These are phyloP conservation scores for Agrochola lota DNA, from an alignment of 2,888 invertebrate species.

Conservation along the genomic window DNA sequence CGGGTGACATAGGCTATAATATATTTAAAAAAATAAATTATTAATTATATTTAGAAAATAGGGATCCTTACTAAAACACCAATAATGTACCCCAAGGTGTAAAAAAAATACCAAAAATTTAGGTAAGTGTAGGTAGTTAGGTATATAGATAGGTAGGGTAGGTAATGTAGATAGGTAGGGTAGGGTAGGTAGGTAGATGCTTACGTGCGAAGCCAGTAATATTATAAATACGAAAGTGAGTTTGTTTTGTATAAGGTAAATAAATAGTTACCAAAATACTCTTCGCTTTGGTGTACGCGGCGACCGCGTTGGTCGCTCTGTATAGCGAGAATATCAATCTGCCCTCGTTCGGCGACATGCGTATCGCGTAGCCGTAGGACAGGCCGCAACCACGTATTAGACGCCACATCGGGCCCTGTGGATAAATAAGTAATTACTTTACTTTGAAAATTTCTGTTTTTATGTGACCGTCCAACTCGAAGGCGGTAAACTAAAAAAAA, in stretches of 20 bases:
- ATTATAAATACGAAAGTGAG: no score
- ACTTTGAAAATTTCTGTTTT: not conserved
- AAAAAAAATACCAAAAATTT: no score
- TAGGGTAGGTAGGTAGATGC: no score
- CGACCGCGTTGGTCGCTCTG: slow-evolving; percentile 94
- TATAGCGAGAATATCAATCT: slow-evolving; percentile 93
- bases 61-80: no score
- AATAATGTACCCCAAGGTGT: no score
- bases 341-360: slow-evolving; percentile 92
- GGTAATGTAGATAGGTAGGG: no score
- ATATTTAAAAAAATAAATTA: no score
- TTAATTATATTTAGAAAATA: no score
- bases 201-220: no score
- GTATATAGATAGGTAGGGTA: no score
- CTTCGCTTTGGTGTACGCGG: slow-evolving; percentile 95
- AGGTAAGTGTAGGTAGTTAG: no score
- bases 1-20: no score
- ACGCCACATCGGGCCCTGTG: slow-evolving; percentile 96
- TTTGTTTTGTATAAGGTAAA: not conserved
- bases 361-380: slow-evolving; percentile 94
- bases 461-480: not conserved
- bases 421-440: not conserved
- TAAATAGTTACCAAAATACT: slow-evolving; percentile 90
- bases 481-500: not conserved
- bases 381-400: slow-evolving; percentile 96